Conservation (phyloP, 2,113 vertebrate species). For the Phaethornis superciliosus region DNA sequence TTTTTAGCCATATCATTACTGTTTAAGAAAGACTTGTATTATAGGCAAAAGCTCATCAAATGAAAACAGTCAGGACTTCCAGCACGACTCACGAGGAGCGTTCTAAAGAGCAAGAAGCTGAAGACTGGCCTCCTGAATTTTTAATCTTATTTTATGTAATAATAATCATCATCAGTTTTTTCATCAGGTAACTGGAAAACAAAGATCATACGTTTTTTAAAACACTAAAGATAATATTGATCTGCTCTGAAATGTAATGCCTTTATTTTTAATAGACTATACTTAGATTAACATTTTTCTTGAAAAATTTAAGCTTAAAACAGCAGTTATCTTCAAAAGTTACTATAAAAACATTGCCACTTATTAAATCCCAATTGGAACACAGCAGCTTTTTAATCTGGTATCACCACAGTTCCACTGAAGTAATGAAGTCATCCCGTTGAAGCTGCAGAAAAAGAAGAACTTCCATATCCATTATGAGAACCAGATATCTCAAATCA, state of each 20-base stretch:
- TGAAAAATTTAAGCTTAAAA: neutral
- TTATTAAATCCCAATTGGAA: neutral
- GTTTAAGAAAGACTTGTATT: neutral
- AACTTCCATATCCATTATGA: neutral
- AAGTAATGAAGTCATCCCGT: neutral
- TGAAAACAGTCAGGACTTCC: neutral
- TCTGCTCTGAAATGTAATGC: neutral
- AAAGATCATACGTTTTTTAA: neutral
- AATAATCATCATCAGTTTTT: neutral
- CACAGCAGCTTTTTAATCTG: neutral
- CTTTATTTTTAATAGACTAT: neutral
- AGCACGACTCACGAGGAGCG: neutral
- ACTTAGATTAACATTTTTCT: neutral
- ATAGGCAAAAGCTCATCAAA: neutral
- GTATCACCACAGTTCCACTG: neutral
- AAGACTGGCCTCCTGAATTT: neutral
- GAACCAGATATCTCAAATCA: neutral
- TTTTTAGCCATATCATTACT: neutral
- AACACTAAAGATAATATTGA: neutral
- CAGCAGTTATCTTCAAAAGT: neutral
- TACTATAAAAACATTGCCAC: neutral
- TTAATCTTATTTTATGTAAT: neutral
- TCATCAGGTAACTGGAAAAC: neutral
- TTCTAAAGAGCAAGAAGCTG: neutral
- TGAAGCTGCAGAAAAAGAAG: neutral